Percentiles rank a stretch among this genome's conserved stretches.
phyloP scores from a whole-genome alignment of 2,797 vertebrate species.

The Rhinichthys osculus region DNA sequence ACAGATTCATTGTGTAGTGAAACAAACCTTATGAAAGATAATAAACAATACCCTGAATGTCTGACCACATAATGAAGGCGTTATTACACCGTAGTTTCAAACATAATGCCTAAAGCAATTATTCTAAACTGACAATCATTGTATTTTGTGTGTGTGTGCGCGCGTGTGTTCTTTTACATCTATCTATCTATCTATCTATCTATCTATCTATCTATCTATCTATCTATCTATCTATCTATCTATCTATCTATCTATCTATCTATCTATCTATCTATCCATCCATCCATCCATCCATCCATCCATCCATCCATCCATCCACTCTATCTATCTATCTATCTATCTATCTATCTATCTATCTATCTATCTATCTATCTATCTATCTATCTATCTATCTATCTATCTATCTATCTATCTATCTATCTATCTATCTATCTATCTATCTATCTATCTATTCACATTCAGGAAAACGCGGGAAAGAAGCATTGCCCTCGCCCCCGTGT shows the following conservation, averaged over 20 bases:
- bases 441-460: neutral
- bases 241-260: neutral
- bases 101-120: neutral
- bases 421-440: neutral
- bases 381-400: neutral
- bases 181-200: neutral
- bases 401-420: neutral
- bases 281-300: neutral
- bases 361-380: neutral
- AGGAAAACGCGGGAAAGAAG: constrained; percentile 29
- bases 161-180: neutral
- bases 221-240: neutral
- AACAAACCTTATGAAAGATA: constrained; percentile 27
- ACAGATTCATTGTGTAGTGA: constrained; percentile 46
- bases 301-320: neutral
- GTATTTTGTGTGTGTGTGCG: neutral
- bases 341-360: neutral
- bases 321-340: neutral
- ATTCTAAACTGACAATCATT: neutral
- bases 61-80: constrained; percentile 33
- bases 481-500: neutral
- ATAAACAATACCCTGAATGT: constrained; percentile 35
- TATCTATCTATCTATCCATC: neutral
- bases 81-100: neutral
- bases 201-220: neutral